phyloP scores from a whole-genome alignment of 2,797 vertebrate species.

The Micropoecilia bifurca region DNA sequence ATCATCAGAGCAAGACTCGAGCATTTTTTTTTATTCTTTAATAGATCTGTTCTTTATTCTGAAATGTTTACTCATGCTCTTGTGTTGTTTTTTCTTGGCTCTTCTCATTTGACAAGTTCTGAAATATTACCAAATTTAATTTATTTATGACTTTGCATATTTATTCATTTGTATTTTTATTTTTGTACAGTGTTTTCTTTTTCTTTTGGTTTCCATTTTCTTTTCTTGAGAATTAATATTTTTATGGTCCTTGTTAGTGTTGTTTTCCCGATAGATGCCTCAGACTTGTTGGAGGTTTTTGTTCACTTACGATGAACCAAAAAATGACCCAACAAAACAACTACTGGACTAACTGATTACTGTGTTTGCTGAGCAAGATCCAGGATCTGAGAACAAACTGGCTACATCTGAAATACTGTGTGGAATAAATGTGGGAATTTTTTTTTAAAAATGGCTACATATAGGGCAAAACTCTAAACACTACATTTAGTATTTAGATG shows the following conservation, averaged over 20 bases:
- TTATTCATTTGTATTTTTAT: constrained; percentile 81
- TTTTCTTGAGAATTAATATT: constrained; percentile 42
- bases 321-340: constrained; percentile 45
- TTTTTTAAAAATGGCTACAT: constrained; percentile 14
- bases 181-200: constrained; percentile 64
- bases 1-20: constrained; percentile 14
- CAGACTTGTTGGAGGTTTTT: constrained; percentile 7
- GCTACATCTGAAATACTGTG: background rate
- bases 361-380: constrained; percentile 35
- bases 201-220: constrained; percentile 30
- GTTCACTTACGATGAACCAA: constrained; percentile 11
- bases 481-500: constrained; percentile 10
- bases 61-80: constrained; percentile 67
- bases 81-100: constrained; percentile 51
- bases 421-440: background rate
- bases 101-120: constrained; percentile 66
- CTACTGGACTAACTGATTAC: constrained; percentile 50
- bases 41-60: constrained; percentile 50
- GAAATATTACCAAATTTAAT: constrained; percentile 78
- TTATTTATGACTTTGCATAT: constrained; percentile 81
- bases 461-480: constrained; percentile 13
- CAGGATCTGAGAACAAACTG: constrained; percentile 15
- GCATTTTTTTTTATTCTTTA: constrained; percentile 25
- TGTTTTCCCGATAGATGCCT: constrained; percentile 37
- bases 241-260: constrained; percentile 46